Base-by-base conservation (phyloP, 2,113 vertebrate species). In the Coregonus clupeaformis region DNA sequence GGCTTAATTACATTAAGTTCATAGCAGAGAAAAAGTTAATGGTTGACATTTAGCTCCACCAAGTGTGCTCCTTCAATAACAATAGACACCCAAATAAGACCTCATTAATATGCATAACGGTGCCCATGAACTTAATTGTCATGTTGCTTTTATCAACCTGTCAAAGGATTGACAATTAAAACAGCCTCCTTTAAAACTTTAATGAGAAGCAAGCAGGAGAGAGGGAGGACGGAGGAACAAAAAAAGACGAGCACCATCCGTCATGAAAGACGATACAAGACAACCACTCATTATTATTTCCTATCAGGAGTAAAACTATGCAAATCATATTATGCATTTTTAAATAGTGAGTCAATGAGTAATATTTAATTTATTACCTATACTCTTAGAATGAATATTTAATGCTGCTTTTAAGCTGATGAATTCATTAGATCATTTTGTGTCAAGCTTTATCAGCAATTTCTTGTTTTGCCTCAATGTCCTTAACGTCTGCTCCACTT, bases 161-260 rank as follows among this genome's bases (percentile, higher is more conserved):
- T 96, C 95, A 96, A 94, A 92, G 84, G 92, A 90, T 92, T 96
- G 95, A 96, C 95, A 96, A 97, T 96, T 95, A 95, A 95, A 97
- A 96, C 90, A 92, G 94, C 91, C 92, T 91, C 89, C 90, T 95
- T 94, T 95, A 88, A 97, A 96, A 96, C 91, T 94, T 97, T 97
- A 95, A 97, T 96, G 95, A 96, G 93, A 86, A 90, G 90, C 94
- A 95, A 94, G 94, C 92, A 94, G 90, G 91, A 91, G 86, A 86
- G 90, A 86, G 85, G 83, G 86, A 87, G 89, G 89, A 90, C 84
- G 88, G 86, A 89, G 88, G 90, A 91, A 90, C 91, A 93, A 94
- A 95, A 93, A 87, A 92, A 80, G 81, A 78, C 87, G 75, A 87
- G 87, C 85, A 91, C 88, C 80, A 89, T 92, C 85, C 74, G 91